Conservation (phyloP, 2,888 invertebrate genomes). For the Tetramorium bicarinatum region DNA sequence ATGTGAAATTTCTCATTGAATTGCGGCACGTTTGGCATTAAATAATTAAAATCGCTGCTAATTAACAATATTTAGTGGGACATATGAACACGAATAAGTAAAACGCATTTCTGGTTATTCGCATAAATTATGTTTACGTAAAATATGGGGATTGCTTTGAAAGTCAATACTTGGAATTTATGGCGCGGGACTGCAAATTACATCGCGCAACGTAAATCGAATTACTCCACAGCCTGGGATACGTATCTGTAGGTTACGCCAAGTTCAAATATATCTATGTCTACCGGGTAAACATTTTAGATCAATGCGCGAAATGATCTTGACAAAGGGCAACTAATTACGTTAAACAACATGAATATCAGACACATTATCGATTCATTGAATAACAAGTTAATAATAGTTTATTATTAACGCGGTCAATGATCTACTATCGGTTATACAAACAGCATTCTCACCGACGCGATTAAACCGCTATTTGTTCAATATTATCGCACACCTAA, state of each 20-base stretch:
- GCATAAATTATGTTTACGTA: slow-evolving; percentile 55
- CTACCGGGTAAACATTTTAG: slow-evolving; percentile 56
- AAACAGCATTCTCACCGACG: slow-evolving; percentile 54
- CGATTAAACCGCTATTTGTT: slow-evolving; percentile 57
- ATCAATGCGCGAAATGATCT: slow-evolving; percentile 56
- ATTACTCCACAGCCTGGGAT: slow-evolving; percentile 51
- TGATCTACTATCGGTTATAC: slow-evolving; percentile 57
- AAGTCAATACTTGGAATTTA: slow-evolving; percentile 58
- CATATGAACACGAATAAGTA: slow-evolving; percentile 47
- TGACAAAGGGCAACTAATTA: slow-evolving; percentile 58
- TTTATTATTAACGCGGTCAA: slow-evolving; percentile 58
- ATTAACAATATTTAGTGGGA: slow-evolving; percentile 47
- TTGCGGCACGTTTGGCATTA: slow-evolving; percentile 34
- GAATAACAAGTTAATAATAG: slow-evolving; percentile 57
- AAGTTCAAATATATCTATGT: slow-evolving; percentile 59
- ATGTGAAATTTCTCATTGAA: slow-evolving; percentile 40
- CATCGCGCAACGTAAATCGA: slow-evolving; percentile 55
- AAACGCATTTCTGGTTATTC: slow-evolving; percentile 47
- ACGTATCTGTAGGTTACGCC: slow-evolving; percentile 53
- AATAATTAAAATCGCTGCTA: slow-evolving; percentile 53
- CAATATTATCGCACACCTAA: slow-evolving; percentile 58
- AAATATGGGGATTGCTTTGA: slow-evolving; percentile 53
- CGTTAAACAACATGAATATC: slow-evolving; percentile 58
- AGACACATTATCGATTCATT: slow-evolving; percentile 59
- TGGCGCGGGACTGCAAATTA: slow-evolving; percentile 50